Evolutionary conservation across 2,888 invertebrate genomes (phyloP).

Genomic region (Monoplex corrugatus): DNA sequence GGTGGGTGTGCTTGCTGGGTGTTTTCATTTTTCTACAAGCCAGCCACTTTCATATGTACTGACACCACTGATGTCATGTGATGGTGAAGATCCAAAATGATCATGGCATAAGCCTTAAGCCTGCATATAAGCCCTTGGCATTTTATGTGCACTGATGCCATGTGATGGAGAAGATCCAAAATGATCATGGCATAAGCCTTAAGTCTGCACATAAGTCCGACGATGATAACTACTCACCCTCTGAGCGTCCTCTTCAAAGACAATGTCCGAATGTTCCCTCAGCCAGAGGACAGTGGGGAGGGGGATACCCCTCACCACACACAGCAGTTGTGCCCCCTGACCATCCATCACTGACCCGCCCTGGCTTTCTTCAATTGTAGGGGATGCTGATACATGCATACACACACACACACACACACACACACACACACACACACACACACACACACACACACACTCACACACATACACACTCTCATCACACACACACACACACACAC

Average conservation of each 20-base stretch:
- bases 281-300: slow-evolving; percentile 55
- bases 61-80: too few species aligned
- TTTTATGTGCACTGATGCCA: too few species aligned
- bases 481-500: not conserved
- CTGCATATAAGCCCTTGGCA: too few species aligned
- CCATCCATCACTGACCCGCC: slow-evolving; percentile 43
- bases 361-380: slow-evolving; percentile 38
- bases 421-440: not conserved
- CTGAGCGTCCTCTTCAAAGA: slow-evolving; percentile 41
- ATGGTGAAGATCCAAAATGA: too few species aligned
- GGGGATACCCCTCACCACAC: slow-evolving; percentile 53
- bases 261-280: slow-evolving; percentile 36
- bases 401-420: slow-evolving; percentile 14
- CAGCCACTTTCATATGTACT: too few species aligned
- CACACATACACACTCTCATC: not conserved
- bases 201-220: too few species aligned
- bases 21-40: too few species aligned
- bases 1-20: too few species aligned
- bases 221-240: too few species aligned
- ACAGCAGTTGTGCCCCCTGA: slow-evolving; percentile 48
- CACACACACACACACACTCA: not conserved
- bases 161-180: too few species aligned
- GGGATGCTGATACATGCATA: slow-evolving; percentile 41
- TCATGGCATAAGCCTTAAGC: too few species aligned
- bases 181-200: too few species aligned